Percentiles rank a stretch among this genome's conserved stretches.
These are phyloP conservation scores for Paguma larvata DNA, from an alignment of 2,797 vertebrate species.

Conservation along the genomic window DNA sequence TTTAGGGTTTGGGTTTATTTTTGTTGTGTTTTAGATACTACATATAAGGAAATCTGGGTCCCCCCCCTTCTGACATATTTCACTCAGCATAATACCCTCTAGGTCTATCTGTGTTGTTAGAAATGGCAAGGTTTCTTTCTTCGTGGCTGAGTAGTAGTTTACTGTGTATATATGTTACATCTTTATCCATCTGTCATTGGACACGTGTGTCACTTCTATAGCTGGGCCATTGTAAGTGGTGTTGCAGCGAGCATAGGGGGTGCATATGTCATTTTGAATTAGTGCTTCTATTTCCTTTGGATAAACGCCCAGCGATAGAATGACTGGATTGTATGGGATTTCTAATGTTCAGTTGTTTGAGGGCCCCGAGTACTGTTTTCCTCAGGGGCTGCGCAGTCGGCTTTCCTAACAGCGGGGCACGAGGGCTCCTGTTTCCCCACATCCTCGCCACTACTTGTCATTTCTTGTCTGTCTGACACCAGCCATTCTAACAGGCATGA, in stretches of 20 bases:
- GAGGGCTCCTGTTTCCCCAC: not conserved
- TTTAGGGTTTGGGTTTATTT: not conserved
- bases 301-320: not conserved
- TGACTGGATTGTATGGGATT: too few relatives aligned
- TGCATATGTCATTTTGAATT: not conserved
- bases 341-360: not conserved
- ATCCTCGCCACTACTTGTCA: not conserved
- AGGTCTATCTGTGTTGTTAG: not conserved
- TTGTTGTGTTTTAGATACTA: not conserved
- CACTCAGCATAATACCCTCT: not conserved
- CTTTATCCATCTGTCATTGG: not conserved
- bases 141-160: not conserved
- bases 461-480: not conserved
- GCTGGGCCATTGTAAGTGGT: not conserved
- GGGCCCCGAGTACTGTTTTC: not conserved
- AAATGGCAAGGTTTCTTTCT: not conserved
- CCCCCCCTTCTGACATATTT: not conserved
- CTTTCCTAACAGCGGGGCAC: not conserved
- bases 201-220: not conserved
- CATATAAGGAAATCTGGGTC: not conserved
- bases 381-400: not conserved
- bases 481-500: not conserved
- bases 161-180: not conserved
- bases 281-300: not conserved
- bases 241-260: too few relatives aligned